Evolutionary conservation across 2,888 invertebrate species (phyloP).

Genomic region (Anodontia alba): DNA sequence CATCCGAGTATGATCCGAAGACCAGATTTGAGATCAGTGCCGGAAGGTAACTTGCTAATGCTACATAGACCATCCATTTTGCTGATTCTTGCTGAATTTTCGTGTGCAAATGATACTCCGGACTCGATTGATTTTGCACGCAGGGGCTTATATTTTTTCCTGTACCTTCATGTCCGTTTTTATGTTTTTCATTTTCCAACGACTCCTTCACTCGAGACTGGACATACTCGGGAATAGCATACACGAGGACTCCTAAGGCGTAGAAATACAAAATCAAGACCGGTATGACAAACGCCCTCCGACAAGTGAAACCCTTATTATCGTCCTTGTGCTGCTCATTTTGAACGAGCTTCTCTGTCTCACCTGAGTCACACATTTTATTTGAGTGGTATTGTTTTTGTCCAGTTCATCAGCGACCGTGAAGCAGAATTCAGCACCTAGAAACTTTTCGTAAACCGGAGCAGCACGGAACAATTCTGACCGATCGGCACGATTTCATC

Average conservation of each 20-base stretch:
- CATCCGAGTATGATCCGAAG: slow-evolving; percentile 51
- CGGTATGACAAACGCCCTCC: slow-evolving; percentile 27
- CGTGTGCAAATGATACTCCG: slow-evolving; percentile 19
- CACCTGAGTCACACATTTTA: too few relatives aligned
- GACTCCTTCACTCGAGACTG: slow-evolving; percentile 29
- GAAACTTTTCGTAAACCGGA: too few relatives aligned
- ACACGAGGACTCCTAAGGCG: slow-evolving; percentile 27
- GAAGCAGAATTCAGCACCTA: too few relatives aligned
- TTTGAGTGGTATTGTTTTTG: too few relatives aligned
- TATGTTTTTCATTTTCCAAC: neutral
- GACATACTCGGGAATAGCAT: slow-evolving; percentile 39
- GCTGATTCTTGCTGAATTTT: slow-evolving; percentile 50
- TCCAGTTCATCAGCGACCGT: too few relatives aligned
- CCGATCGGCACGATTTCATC: too few relatives aligned
- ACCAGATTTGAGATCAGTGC: slow-evolving; percentile 52
- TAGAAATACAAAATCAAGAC: slow-evolving; percentile 36
- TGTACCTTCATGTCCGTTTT: neutral
- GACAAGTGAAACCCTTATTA: slow-evolving; percentile 19
- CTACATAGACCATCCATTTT: slow-evolving; percentile 39
- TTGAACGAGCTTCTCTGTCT: too few relatives aligned
- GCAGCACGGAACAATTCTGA: too few relatives aligned
- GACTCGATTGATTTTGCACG: slow-evolving; percentile 22
- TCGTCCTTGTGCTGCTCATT: too few relatives aligned
- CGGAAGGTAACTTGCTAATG: slow-evolving; percentile 34
- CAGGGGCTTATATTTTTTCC: neutral